These are phyloP conservation scores for Kradibia gibbosae DNA, from an alignment of 1,140 invertebrate genomes.

Conservation along the genomic window DNA sequence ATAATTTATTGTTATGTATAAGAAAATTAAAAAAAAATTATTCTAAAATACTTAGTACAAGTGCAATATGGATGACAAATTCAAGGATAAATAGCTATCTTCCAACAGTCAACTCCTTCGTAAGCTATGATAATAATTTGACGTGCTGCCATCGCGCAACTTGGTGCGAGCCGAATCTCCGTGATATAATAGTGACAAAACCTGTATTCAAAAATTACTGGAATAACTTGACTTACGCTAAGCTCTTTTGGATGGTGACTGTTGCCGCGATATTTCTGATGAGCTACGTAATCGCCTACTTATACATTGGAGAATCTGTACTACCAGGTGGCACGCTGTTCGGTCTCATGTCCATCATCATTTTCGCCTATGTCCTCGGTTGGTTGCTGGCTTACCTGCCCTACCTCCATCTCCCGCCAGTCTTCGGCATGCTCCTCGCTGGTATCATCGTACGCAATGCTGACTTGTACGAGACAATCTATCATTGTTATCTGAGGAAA, in stretches of 20 bases:
- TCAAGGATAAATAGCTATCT: no score
- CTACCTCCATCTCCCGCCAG: slow-evolving; percentile 63
- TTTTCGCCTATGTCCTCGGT: slow-evolving; percentile 61
- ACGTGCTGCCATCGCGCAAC: no score
- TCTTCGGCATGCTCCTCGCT: slow-evolving; percentile 68
- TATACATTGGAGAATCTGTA: slow-evolving; percentile 59
- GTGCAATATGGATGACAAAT: no score
- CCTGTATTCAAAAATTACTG: slow-evolving; percentile 51
- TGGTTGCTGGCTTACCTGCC: slow-evolving; percentile 62
- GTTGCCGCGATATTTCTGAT: slow-evolving; percentile 43
- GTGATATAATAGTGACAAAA: slow-evolving; percentile 49
- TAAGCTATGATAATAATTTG: no score
- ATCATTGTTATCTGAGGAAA: no score
- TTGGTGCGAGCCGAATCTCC: no score
- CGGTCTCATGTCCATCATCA: slow-evolving; percentile 58
- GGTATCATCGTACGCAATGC: slow-evolving; percentile 63
- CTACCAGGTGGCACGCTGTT: slow-evolving; percentile 60
- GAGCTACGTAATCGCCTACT: slow-evolving; percentile 58
- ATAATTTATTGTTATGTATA: no score
- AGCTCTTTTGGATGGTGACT: slow-evolving; percentile 57
- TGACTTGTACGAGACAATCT: not conserved
- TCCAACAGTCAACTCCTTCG: no score
- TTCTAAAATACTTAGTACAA: no score
- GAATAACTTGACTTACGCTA: slow-evolving; percentile 55
- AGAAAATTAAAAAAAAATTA: no score